Evolutionary conservation across 2,888 invertebrate species (phyloP), one percentile per base, ranked within the genome.

Genomic region (Ophion slaviceki): DNA sequence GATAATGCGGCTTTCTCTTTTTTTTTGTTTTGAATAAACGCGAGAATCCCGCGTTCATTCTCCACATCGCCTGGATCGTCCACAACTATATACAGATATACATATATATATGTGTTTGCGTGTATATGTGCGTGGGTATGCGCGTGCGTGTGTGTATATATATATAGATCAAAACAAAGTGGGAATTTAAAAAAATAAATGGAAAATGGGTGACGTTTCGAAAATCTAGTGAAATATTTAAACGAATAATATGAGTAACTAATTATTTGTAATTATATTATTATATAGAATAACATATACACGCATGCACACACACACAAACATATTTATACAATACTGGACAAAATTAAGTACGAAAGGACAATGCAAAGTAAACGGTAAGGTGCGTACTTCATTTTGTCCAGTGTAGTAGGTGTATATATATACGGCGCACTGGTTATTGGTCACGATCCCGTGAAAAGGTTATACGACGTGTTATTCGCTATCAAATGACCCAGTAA

Each of bases 151-250:
- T 45, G 20, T 45, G 5, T 20, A 32, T 11, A 40, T 24, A 20
- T 61, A 11, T 36, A 10, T 67, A 67, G 11, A 14, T 66, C 67
- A 80, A 80, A 67, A 80, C 57, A 17, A 67, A 71, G 74, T 61
- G 74, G 59, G 40, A 79, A 76, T 64, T 40, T 36, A 32, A 57
- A 72, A 36, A n/a, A 66, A 61, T 14, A 68, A 62, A 40, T 61
- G 45, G 53, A 71, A 70, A 72, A 61, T 66, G 40, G 91, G 89
- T 89, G 89, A 90, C 90, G 88, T 91, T 92, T 90, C 88, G 90
- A 89, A 91, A 93, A 92, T 93, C 92, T 93, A 92, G 92, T 93
- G 93, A 93, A 93, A 91, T 93, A 92, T 92, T 91, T 89, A 91
- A 90, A 90, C 90, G 89, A 89, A 89, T 90, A 86, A 84, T 90